phyloP scores from a whole-genome alignment of 1,140 invertebrate genomes.

The Galleria mellonella region DNA sequence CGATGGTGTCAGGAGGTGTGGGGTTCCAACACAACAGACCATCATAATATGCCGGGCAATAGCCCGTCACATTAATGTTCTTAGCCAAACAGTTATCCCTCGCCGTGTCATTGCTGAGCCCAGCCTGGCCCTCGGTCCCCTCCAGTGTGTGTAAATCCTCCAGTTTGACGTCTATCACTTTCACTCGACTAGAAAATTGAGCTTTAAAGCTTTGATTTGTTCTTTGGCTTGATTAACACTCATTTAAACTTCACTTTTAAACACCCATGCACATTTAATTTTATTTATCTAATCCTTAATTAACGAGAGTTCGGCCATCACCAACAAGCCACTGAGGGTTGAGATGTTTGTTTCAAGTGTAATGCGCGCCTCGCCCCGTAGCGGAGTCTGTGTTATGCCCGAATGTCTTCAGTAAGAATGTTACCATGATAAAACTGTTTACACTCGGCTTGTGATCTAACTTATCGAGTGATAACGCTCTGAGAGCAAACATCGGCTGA shows the following conservation, averaged over 20 bases:
- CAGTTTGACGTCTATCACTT: conserved; percentile 40
- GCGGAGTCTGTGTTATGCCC: conserved; percentile 46
- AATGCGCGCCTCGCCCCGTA: conserved; percentile 28
- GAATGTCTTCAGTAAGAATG: conserved; percentile 49
- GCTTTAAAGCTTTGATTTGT: conserved; percentile 33
- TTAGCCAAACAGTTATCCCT: conserved; percentile 40
- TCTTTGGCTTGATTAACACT: conserved; percentile 36
- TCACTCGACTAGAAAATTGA: conserved; percentile 29
- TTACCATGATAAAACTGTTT: conserved; percentile 70
- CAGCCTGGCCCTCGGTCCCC: conserved; percentile 37
- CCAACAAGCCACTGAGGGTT: conserved; percentile 4
- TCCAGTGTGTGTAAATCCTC: conserved; percentile 63
- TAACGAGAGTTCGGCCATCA: conserved; percentile 27
- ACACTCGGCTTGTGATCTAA: conserved; percentile 63
- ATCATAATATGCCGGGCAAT: conserved; percentile 80
- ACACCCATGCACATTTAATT: background rate
- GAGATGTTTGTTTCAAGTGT: conserved; percentile 25
- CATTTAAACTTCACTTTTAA: conserved; percentile 1
- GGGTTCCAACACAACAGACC: conserved; percentile 86
- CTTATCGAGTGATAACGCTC: conserved; percentile 69
- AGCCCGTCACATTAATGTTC: conserved; percentile 39
- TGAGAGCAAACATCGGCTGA: conserved; percentile 62
- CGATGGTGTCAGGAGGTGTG: conserved; percentile 77
- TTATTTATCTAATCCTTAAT: background rate
- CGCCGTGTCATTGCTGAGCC: conserved; percentile 30